phyloP scores from a whole-genome alignment of 1,140 invertebrate species.

The Drosophila suzukii region DNA sequence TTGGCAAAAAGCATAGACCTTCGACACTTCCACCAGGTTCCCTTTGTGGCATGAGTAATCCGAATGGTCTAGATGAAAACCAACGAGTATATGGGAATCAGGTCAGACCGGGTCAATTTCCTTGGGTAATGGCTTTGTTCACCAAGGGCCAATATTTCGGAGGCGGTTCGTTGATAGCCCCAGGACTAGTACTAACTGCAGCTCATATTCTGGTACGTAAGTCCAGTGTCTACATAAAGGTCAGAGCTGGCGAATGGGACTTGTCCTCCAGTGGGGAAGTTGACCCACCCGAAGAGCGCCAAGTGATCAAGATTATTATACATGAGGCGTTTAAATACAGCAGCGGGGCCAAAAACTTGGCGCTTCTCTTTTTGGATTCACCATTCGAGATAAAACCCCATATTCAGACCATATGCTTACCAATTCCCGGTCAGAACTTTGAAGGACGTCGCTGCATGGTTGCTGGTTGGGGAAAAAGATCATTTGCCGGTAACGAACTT shows the following conservation, averaged over 20 bases:
- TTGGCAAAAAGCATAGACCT: neutral
- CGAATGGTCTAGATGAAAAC: neutral
- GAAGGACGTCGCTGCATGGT: conserved; percentile 87
- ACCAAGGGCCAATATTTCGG: conserved; percentile 88
- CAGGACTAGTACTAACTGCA: conserved; percentile 88
- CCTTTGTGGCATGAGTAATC: neutral
- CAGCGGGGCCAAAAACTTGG: conserved; percentile 85
- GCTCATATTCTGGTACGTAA: conserved; percentile 87
- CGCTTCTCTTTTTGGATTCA: conserved; percentile 86
- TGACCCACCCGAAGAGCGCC: conserved; percentile 86
- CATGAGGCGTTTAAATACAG: conserved; percentile 85
- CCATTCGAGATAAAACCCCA: conserved; percentile 86
- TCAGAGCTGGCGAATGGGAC: conserved; percentile 90
- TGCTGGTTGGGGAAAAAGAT: conserved; percentile 93
- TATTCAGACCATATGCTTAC: conserved; percentile 88
- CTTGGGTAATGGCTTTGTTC: conserved; percentile 93
- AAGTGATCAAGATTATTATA: conserved; percentile 85
- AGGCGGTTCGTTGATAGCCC: conserved; percentile 88
- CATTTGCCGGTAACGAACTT: conserved; percentile 85
- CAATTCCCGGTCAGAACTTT: conserved; percentile 69
- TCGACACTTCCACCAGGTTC: too few species aligned
- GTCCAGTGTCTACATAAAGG: conserved; percentile 85
- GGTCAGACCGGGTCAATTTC: conserved; percentile 89
- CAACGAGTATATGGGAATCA: neutral
- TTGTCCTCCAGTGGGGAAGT: conserved; percentile 88